These are phyloP conservation scores for Microctenopoma steveboyesi DNA, from an alignment of 2,797 vertebrate genomes.

Conservation along the genomic window DNA sequence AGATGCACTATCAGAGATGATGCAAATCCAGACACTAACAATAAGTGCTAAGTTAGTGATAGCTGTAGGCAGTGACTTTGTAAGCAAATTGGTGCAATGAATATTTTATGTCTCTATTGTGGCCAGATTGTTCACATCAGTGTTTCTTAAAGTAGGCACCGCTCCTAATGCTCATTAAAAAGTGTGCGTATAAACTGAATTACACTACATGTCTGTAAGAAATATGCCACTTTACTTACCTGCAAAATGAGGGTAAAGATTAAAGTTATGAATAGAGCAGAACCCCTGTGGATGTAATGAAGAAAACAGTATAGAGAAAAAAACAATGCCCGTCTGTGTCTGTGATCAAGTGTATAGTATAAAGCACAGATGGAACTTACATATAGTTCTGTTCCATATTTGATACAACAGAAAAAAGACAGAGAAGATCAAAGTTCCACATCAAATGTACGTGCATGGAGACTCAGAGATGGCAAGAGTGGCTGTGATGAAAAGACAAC, in stretches of 20 bases:
- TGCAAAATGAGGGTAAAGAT: not conserved
- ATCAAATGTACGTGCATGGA: conserved; percentile 27
- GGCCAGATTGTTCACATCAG: not conserved
- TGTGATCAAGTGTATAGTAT: not conserved
- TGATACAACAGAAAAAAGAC: not conserved
- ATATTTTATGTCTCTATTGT: conserved; percentile 8
- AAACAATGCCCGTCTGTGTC: not conserved
- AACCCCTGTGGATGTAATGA: not conserved
- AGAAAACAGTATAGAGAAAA: too few relatives aligned
- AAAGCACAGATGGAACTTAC: not conserved
- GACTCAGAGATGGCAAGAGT: conserved; percentile 8
- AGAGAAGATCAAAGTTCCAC: conserved; percentile 27
- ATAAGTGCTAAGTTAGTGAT: not conserved
- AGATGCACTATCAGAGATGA: not conserved
- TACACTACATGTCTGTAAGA: not conserved
- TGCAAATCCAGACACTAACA: not conserved
- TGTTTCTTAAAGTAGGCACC: not conserved
- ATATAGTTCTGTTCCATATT: not conserved
- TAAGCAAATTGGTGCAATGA: not conserved
- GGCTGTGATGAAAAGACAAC: not conserved
- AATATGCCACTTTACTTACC: not conserved
- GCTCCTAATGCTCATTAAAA: not conserved
- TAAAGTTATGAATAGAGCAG: not conserved
- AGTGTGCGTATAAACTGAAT: not conserved
- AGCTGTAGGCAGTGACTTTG: not conserved